Evolutionary conservation across 2,888 invertebrate species (phyloP).

Genomic region (Terebella lapidaria): DNA sequence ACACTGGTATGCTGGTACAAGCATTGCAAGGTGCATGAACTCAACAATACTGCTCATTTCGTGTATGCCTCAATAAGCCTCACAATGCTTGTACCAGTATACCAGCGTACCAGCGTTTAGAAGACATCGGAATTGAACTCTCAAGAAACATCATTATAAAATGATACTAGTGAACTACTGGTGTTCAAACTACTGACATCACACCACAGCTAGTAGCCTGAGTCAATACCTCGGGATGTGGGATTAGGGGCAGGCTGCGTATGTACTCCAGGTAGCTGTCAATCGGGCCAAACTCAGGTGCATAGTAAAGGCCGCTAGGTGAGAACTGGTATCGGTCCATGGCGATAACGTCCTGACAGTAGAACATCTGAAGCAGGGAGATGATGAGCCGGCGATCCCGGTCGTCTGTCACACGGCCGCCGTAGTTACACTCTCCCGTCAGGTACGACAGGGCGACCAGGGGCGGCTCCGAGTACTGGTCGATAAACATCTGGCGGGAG

Average conservation of each 20-base stretch:
- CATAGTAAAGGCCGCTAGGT: slow-evolving; percentile 42
- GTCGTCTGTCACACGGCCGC: slow-evolving; percentile 52
- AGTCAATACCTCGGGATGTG: slow-evolving; percentile 50
- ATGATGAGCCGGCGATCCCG: slow-evolving; percentile 47
- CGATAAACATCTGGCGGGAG: slow-evolving; percentile 51
- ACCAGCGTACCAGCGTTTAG: too few species aligned
- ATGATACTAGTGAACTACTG: too few species aligned
- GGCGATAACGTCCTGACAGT: slow-evolving; percentile 35
- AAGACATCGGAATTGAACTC: too few species aligned
- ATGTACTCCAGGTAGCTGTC: slow-evolving; percentile 48
- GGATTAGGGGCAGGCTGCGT: slow-evolving; percentile 43
- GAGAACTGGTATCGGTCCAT: slow-evolving; percentile 44
- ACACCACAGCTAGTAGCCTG: too few species aligned
- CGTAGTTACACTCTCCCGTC: slow-evolving; percentile 53
- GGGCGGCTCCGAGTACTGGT: slow-evolving; percentile 51
- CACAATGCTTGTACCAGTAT: too few species aligned
- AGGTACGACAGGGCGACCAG: slow-evolving; percentile 49
- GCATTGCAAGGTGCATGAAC: too few species aligned
- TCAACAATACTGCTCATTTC: too few species aligned
- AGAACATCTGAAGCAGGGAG: slow-evolving; percentile 47
- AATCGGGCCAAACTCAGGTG: slow-evolving; percentile 41
- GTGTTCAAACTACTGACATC: too few species aligned
- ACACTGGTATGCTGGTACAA: too few species aligned
- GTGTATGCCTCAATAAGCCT: too few species aligned
- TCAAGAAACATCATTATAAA: too few species aligned